Conservation (phyloP, 2,797 vertebrate genomes). For the Tangara arthus region DNA sequence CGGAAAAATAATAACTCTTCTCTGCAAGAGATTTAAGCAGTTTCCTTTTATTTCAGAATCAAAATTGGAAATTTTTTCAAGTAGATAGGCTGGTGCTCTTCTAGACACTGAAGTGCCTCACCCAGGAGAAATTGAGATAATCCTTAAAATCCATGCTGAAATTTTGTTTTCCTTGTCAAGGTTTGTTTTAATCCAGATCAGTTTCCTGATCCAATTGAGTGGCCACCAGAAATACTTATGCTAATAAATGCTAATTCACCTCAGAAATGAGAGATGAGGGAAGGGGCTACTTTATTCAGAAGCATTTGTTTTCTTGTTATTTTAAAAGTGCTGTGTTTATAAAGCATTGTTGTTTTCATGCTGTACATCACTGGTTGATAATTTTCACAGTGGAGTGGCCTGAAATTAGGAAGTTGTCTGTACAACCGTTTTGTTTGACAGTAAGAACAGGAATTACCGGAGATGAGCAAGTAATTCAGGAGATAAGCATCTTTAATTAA, state of each 20-base stretch:
- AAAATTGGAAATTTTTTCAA: neutral
- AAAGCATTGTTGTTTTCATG: neutral
- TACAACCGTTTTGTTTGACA: neutral
- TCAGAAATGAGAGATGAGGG: neutral
- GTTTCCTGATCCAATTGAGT: neutral
- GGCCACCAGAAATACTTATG: neutral
- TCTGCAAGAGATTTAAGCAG: neutral
- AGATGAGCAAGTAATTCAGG: neutral
- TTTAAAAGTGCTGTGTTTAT: neutral
- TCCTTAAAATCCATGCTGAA: neutral
- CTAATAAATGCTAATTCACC: neutral
- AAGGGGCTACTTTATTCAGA: neutral
- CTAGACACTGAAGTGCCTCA: neutral
- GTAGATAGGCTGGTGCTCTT: neutral
- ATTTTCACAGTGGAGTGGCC: neutral
- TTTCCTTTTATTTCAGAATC: neutral
- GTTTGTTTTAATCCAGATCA: neutral
- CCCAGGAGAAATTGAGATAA: neutral
- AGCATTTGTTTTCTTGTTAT: neutral
- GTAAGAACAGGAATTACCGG: neutral
- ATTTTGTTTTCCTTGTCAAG: neutral
- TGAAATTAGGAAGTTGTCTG: neutral
- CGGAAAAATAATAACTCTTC: neutral
- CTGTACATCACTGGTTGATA: rapidly evolving
- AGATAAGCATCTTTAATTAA: slow-evolving; percentile 39